Base-by-base conservation (phyloP, 2,797 vertebrate species). In the Florisuga fusca region DNA sequence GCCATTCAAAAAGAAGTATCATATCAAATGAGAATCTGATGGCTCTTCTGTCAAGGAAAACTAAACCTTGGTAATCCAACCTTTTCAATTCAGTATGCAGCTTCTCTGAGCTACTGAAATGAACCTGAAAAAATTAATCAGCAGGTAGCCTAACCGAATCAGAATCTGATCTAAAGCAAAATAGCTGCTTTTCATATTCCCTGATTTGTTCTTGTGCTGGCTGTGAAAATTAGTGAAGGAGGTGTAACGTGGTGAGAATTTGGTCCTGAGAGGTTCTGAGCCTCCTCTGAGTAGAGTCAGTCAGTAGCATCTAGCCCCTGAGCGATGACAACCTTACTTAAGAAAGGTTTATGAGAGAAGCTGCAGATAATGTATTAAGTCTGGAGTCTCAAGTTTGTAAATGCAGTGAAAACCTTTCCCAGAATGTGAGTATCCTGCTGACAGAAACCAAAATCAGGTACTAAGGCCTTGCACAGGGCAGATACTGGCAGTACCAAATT, bases 91-190 rank as follows among this genome's bases (percentile, higher is more conserved):
- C 45, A 79, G 57, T 33, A 51, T 67, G n/a, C 29, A 82, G 15
- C 31, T 92, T 26, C 34, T 91, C 27, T 84, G 38, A 91, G 25
- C 51, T 81, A 23, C 34, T 66, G 64, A 63, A 95, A 66, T 89
- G 89, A 94, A 75, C 9, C 4, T 68, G 38, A 53, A 68, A 50
- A 78, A 90, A 64, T 71, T 20, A 74, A 62, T 89, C 72, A 75
- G 58, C 46, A 85, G 50, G 75, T 85, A 74, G 46, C 33, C 61
- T 72, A 62, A 75, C 31, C 83, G 89, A 90, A 90, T 82, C 45
- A 93, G n/a, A 38, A n/a, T 87, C 75, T 85, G 29, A 64, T 85
- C 57, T 74, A 41, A 88, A 89, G 84, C 53, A 71, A 80, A 93
- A 90, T 17, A 90, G 16, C 45, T 67, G n/a, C 73, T 89, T 92